phyloP scores from a whole-genome alignment of 2,113 vertebrate species.

The Psilopogon haemacephalus region DNA sequence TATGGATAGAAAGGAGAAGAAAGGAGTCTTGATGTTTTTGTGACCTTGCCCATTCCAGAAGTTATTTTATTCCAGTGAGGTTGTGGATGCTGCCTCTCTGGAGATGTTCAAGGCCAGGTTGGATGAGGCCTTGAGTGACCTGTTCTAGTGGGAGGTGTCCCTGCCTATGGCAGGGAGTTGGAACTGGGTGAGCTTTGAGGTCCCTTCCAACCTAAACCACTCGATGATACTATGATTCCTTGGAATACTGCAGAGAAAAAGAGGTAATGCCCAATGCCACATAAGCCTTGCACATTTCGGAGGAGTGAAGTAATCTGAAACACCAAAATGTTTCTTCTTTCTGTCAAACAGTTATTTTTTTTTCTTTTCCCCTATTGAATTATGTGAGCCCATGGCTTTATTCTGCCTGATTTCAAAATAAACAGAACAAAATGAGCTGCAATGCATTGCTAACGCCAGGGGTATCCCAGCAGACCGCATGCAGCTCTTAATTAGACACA shows the following conservation, averaged over 20 bases:
- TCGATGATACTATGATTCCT: no score
- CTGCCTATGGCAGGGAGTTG: no score
- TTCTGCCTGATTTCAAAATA: not conserved
- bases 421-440: not conserved
- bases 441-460: not conserved
- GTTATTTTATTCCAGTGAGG: not conserved
- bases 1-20: not conserved
- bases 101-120: no score
- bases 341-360: not conserved
- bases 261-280: not conserved
- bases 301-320: not conserved
- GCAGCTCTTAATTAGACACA: conserved; percentile 12
- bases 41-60: not conserved
- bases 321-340: not conserved
- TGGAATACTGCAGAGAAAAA: not conserved
- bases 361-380: not conserved
- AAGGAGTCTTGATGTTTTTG: not conserved
- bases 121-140: no score
- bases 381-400: not conserved
- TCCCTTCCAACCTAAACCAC: no score
- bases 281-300: not conserved
- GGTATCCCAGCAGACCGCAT: not conserved
- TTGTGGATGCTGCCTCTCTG: no score
- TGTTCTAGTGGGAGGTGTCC: no score
- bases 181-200: no score